Percentiles rank a stretch among this genome's conserved stretches.
Conservation (phyloP, 2,797 vertebrate species). For the Gallirallus australis region DNA sequence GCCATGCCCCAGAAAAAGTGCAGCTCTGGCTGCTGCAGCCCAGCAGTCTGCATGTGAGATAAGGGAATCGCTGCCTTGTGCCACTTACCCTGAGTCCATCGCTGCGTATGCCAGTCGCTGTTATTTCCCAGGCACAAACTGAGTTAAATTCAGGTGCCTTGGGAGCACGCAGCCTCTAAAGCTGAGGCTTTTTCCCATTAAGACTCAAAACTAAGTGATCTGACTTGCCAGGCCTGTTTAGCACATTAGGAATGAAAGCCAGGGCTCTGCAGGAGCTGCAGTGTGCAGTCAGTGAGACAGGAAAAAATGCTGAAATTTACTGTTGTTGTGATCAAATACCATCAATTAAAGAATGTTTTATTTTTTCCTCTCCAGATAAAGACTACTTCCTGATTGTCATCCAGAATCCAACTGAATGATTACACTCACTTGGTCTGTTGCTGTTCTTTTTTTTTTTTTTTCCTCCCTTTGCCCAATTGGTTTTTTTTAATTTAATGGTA, state of each 20-base stretch:
- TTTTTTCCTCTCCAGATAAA: conserved; percentile 86
- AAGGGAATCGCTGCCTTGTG: not conserved
- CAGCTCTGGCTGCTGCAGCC: not conserved
- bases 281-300: not conserved
- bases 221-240: not conserved
- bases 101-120: not conserved
- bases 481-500: conserved; percentile 71
- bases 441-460: not conserved
- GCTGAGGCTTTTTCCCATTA: not conserved
- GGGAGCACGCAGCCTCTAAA: not conserved
- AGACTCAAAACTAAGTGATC: not conserved
- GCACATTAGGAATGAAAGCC: not conserved
- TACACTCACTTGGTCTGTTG: not conserved
- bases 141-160: not conserved
- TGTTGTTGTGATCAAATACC: not conserved
- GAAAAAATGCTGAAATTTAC: not conserved
- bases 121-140: not conserved
- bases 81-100: not conserved
- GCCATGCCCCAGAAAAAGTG: not conserved
- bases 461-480: not conserved
- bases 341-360: not conserved
- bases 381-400: conserved; percentile 98
- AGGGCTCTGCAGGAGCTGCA: not conserved
- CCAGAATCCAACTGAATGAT: conserved; percentile 92
- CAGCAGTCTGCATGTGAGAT: not conserved